Evolutionary conservation across 2,888 invertebrate genomes (phyloP).

Genomic region (Blastobasis adustella): DNA sequence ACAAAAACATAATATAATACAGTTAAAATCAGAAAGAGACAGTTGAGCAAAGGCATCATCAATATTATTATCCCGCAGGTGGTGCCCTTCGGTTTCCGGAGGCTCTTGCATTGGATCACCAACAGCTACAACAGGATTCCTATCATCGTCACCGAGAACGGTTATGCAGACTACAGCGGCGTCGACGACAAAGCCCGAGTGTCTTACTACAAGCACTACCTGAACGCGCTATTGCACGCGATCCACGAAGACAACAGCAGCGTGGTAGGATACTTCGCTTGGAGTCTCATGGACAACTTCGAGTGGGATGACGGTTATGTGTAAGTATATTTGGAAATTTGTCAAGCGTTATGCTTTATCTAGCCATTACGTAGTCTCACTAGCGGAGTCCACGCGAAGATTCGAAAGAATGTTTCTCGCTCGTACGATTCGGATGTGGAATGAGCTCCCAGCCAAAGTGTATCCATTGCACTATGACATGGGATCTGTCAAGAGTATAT

Average conservation of each 20-base stretch:
- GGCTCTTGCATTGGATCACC: constrained; percentile 70
- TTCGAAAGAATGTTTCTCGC: no score
- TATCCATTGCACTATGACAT: no score
- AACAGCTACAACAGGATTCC: constrained; percentile 67
- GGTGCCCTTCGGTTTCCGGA: constrained; percentile 75
- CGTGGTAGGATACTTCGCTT: constrained; percentile 82
- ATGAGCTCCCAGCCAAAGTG: no score
- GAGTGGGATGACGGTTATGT: constrained; percentile 88
- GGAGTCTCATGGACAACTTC: constrained; percentile 90
- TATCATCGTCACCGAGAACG: constrained; percentile 74
- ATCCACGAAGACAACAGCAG: constrained; percentile 77
- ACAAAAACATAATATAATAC: no score
- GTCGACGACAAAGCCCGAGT: constrained; percentile 71
- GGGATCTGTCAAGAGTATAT: no score
- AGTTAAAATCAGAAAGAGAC: no score
- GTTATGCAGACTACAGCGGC: constrained; percentile 68
- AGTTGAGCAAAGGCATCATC: no score
- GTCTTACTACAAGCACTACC: constrained; percentile 72
- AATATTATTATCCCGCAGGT: constrained; percentile 41
- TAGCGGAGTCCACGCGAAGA: no score
- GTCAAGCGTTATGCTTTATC: no score
- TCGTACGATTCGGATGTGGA: no score
- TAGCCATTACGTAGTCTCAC: no score
- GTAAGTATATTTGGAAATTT: no score
- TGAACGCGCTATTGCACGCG: constrained; percentile 62